Base-by-base conservation (phyloP, 2,888 invertebrate species). In the Cyclophora albipunctata region DNA sequence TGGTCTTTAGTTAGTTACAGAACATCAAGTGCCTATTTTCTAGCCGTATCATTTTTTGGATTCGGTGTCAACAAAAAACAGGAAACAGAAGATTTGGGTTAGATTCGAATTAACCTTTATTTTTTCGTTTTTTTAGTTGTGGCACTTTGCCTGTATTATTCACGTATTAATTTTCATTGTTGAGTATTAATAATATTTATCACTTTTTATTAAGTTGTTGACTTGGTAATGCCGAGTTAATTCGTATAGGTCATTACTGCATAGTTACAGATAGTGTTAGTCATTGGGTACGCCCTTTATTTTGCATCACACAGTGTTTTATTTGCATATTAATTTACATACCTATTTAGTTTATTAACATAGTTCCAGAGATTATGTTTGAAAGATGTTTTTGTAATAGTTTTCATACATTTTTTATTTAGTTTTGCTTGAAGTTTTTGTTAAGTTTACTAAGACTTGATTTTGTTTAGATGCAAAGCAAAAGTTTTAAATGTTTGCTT, bases 1-100 rank as follows among this genome's bases (percentile, higher is more conserved):
- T 20, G 20, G 20, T 20, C 20, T 20, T 20, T 20, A 20, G 20
- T 20, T 20, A 20, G 20, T 20, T 20, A 20, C 20, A 20, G 20
- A 20, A 20, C 20, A 20, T 20, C 20, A 20, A 20, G 20, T 20
- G 20, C 20, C 20, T 20, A 20, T 20, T 20, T 20, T 20, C 73
- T 85, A 69, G 83, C 82, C 34, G 73, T 84, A 62, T 75, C 81
- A 44, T 78, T 82, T 69, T 66, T 86, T 55, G 84, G 81, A 67
- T 74, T 79, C 59, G 71, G 76, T 71, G 70, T 84, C 41, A 68
- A 76, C 59, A 80, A 77, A 66, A 83, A 81, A 64, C 69, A 75
- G 45, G 79, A 82, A 62, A 76, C 75, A 33, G 71, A 81, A 50
- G 81, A 79, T 64, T 73, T 78, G 71, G 85, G 85, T 86, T 84